A percentile compares a stretch with the other conserved stretches of the same genome.
phyloP scores from a whole-genome alignment of 2,888 invertebrate species.

The Hypomecis atomaria region DNA sequence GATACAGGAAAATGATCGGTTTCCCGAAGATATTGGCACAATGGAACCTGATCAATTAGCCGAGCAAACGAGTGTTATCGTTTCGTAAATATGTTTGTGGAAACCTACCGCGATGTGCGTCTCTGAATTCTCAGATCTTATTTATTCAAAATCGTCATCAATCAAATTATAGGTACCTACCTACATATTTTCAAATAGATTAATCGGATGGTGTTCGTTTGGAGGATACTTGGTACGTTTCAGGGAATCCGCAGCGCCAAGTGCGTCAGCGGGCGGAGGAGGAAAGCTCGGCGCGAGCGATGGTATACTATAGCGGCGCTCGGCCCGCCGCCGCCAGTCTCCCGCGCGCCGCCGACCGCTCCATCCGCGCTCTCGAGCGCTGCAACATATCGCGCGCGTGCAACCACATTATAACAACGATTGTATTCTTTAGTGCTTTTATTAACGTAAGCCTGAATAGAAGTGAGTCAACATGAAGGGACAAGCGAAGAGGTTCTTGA shows the following conservation, averaged over 20 bases:
- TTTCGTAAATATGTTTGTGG: too few relatives aligned
- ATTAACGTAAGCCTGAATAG: not conserved
- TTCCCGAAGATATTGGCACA: too few relatives aligned
- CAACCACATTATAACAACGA: not conserved
- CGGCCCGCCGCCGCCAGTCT: not conserved
- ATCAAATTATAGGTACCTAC: not conserved
- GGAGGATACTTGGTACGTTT: not conserved
- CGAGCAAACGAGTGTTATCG: too few relatives aligned
- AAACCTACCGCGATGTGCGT: too few relatives aligned
- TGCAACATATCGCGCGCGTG: not conserved
- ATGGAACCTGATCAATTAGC: too few relatives aligned
- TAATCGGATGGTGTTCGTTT: not conserved
- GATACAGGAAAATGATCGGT: too few relatives aligned
- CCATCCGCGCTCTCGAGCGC: not conserved
- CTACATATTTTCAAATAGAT: not conserved
- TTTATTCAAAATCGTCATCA: too few relatives aligned
- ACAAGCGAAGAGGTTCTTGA: constrained; percentile 53
- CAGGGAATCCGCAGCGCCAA: constrained; percentile 1
- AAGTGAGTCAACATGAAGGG: constrained; percentile 47
- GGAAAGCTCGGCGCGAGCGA: not conserved
- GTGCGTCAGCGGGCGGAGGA: not conserved
- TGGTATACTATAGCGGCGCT: not conserved
- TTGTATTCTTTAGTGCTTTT: not conserved
- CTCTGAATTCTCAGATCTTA: too few relatives aligned
- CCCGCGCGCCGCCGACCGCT: not conserved